These are phyloP conservation scores for Aphodius granarius DNA, from an alignment of 2,888 invertebrate genomes.

Conservation along the genomic window DNA sequence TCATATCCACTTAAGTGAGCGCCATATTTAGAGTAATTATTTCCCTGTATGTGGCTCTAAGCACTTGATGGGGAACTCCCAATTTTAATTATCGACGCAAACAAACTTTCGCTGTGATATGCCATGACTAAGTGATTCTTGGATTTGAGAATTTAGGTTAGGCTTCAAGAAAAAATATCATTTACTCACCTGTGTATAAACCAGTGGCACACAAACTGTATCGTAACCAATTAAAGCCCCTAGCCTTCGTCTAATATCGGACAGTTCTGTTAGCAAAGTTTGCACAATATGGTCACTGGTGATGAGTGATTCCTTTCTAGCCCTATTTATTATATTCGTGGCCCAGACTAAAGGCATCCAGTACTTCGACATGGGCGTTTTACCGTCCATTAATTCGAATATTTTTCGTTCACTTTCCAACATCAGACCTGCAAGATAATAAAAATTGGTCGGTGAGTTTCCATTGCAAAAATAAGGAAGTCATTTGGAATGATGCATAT, in stretches of 20 bases:
- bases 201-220: constrained; percentile 88
- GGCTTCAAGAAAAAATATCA: too few relatives aligned
- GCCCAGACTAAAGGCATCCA: constrained; percentile 96
- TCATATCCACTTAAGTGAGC: too few relatives aligned
- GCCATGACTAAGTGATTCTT: too few relatives aligned
- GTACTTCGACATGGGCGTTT: constrained; percentile 88
- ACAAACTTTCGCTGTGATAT: too few relatives aligned
- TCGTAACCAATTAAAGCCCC: constrained; percentile 88
- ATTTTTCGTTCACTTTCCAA: constrained; percentile 90
- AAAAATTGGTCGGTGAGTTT: too few relatives aligned
- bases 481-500: too few relatives aligned
- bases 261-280: constrained; percentile 84
- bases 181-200: constrained; percentile 83
- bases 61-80: too few relatives aligned
- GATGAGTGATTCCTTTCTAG: constrained; percentile 81
- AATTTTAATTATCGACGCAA: too few relatives aligned
- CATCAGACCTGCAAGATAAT: constrained; percentile 71
- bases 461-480: too few relatives aligned
- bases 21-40: too few relatives aligned
- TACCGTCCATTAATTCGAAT: constrained; percentile 86
- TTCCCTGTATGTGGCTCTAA: too few relatives aligned
- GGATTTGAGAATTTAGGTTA: too few relatives aligned
- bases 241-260: constrained; percentile 81
- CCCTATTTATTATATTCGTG: constrained; percentile 86
- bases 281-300: constrained; percentile 91